These are phyloP conservation scores for Temnothorax longispinosus DNA, from an alignment of 1,140 invertebrate genomes.

Conservation along the genomic window DNA sequence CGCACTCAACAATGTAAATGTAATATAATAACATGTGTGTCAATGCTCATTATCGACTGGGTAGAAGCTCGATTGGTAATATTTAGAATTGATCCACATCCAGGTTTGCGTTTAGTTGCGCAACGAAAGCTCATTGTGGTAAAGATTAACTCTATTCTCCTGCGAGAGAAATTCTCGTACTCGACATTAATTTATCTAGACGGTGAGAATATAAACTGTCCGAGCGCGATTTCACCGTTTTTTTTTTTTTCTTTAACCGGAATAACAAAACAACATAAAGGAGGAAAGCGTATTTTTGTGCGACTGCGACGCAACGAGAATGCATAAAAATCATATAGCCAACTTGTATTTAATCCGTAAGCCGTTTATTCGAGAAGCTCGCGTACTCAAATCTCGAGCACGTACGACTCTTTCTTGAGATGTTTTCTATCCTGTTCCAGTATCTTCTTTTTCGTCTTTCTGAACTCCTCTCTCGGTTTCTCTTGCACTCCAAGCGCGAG, in stretches of 20 bases:
- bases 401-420: too few species aligned
- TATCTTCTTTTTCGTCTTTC: background rate
- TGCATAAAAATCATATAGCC: too few species aligned
- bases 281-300: too few species aligned
- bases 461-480: background rate
- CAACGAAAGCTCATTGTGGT: background rate
- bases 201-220: background rate
- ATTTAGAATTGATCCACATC: background rate
- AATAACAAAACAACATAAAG: constrained; percentile 1
- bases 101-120: background rate
- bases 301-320: too few species aligned
- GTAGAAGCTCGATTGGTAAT: background rate
- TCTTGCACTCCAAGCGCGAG: background rate
- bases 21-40: too few species aligned
- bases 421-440: too few species aligned
- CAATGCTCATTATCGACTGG: background rate
- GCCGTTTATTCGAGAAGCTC: too few species aligned
- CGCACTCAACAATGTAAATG: too few species aligned
- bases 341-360: too few species aligned
- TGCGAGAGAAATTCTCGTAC: constrained; percentile 8
- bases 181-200: constrained; percentile 2
- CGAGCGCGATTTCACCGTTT: constrained; percentile 10
- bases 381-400: too few species aligned
- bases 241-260: constrained; percentile 10
- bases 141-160: background rate